Evolutionary conservation across 1,140 invertebrate genomes (phyloP).

Genomic region (Drosophila nigromelanica): DNA sequence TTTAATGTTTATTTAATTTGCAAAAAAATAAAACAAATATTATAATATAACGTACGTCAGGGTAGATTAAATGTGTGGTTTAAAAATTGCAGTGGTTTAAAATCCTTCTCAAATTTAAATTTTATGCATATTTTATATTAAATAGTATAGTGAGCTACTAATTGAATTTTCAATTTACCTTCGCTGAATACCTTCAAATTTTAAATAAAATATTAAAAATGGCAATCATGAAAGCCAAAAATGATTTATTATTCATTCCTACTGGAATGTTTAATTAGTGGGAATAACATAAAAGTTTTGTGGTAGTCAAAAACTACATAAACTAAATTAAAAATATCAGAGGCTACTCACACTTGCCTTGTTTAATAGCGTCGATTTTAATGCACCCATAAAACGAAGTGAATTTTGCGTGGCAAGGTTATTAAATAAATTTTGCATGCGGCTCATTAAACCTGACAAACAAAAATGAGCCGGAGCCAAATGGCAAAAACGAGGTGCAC

Average conservation of each 20-base stretch:
- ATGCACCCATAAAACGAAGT: slow-evolving; percentile 44
- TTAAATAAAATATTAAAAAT: not conserved
- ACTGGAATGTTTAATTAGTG: not conserved
- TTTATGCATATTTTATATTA: not conserved
- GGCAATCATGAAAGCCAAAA: not conserved
- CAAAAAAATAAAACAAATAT: no score
- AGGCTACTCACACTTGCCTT: not conserved
- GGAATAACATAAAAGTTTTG: not conserved
- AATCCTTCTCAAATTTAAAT: not conserved
- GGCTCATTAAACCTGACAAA: slow-evolving; percentile 69
- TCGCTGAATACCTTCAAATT: no score
- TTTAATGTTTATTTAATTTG: no score
- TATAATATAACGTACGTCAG: no score
- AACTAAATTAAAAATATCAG: not conserved
- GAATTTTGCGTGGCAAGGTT: slow-evolving; percentile 61
- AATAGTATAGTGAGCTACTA: not conserved
- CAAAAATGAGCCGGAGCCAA: slow-evolving; percentile 24
- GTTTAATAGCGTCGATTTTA: slow-evolving; percentile 50
- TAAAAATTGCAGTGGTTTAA: not conserved
- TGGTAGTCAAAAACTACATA: not conserved
- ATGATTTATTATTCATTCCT: not conserved
- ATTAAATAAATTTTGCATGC: slow-evolving; percentile 79
- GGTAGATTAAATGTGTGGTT: no score
- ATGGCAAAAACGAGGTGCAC: slow-evolving; percentile 25
- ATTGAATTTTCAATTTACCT: slow-evolving; percentile 1